Evolutionary conservation across 2,113 vertebrate genomes (phyloP).

Genomic region (Pholis gunnellus): DNA sequence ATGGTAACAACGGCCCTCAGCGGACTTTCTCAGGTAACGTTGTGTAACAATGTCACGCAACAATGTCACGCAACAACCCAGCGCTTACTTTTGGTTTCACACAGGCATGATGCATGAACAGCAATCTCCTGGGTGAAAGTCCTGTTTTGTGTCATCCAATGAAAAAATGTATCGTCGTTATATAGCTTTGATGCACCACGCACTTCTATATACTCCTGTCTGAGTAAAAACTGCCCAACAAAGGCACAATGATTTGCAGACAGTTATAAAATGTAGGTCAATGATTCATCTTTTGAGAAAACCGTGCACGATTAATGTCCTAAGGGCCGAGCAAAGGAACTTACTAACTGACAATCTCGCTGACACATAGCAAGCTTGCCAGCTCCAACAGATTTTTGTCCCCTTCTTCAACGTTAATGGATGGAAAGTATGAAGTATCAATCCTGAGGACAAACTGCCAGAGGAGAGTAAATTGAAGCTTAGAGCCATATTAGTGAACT

Average conservation of each 20-base stretch:
- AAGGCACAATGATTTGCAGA: neutral
- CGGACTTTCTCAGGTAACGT: neutral
- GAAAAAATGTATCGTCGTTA: neutral
- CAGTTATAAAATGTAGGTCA: neutral
- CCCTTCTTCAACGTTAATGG: neutral
- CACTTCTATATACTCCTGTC: neutral
- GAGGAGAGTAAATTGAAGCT: neutral
- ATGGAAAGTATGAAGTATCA: neutral
- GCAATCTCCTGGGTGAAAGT: neutral
- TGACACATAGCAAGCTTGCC: neutral
- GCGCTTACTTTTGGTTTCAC: neutral
- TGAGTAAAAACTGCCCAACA: neutral
- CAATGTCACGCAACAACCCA: no score
- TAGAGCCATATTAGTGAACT: neutral
- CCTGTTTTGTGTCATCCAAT: neutral
- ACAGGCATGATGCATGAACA: neutral
- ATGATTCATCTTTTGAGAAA: neutral
- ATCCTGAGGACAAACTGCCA: neutral
- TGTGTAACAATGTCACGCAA: neutral
- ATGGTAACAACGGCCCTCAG: neutral
- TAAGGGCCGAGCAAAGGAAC: neutral
- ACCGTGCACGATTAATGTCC: no score
- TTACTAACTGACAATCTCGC: neutral
- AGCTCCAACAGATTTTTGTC: neutral
- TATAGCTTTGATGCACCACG: neutral